Percentiles rank a stretch among this genome's conserved stretches.
Evolutionary conservation across 1,140 invertebrate species (phyloP).

Genomic region (Cydia fagiglandana): DNA sequence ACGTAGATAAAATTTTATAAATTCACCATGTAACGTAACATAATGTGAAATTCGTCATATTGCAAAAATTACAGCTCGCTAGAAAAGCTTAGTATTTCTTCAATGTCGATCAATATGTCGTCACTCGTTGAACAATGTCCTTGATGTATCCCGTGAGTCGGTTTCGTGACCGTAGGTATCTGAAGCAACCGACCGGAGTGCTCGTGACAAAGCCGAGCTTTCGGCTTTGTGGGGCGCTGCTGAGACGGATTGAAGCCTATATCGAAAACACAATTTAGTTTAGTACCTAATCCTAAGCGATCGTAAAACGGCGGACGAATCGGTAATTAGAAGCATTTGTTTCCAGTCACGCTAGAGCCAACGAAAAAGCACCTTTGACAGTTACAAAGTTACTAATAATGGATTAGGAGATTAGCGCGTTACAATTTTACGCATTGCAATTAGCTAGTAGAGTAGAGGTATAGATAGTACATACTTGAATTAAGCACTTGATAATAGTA

Average conservation of each 20-base stretch:
- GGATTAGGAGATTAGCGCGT: conserved; percentile 34
- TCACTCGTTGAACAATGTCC: conserved; percentile 37
- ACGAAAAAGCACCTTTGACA: conserved; percentile 40
- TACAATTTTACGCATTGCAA: conserved; percentile 29
- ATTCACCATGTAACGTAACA: not conserved
- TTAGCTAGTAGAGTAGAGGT: not conserved
- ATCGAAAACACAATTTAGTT: conserved; percentile 45
- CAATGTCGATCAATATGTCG: conserved; percentile 32
- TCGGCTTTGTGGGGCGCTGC: not conserved
- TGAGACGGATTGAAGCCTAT: not conserved
- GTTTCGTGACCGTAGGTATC: conserved; percentile 42
- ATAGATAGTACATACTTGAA: not conserved
- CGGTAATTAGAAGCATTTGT: conserved; percentile 54
- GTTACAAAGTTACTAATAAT: conserved; percentile 32
- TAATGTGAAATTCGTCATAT: not conserved
- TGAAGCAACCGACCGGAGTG: conserved; percentile 4
- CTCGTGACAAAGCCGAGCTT: not conserved
- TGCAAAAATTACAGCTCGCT: not conserved
- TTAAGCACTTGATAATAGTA: conserved; percentile 32
- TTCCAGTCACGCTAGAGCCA: conserved; percentile 51
- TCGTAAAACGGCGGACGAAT: conserved; percentile 47
- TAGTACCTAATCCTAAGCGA: conserved; percentile 45
- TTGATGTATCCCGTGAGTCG: conserved; percentile 41
- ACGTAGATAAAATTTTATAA: not conserved
- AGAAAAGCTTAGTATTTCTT: conserved; percentile 38